Conservation (phyloP, 2,888 invertebrate genomes). For the Caenorhabditis sp. region DNA sequence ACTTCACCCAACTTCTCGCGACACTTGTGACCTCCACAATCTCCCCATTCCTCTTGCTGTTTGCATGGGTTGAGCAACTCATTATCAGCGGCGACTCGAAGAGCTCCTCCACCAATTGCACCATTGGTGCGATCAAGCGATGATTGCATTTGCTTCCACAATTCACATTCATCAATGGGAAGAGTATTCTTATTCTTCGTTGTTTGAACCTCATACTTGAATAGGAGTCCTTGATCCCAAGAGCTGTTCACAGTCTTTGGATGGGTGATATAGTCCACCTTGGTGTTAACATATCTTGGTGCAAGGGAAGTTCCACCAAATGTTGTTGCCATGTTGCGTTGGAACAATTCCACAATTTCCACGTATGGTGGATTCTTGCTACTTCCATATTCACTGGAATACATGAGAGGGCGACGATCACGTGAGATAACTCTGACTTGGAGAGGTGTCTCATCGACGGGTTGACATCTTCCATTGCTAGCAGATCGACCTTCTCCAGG, state of each 20-base stretch:
- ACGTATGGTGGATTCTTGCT: slow-evolving; percentile 59
- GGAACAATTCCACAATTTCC: slow-evolving; percentile 65
- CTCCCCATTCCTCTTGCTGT: slow-evolving; percentile 45
- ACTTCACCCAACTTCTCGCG: slow-evolving; percentile 55
- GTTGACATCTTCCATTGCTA: slow-evolving; percentile 41
- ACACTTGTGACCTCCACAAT: slow-evolving; percentile 65
- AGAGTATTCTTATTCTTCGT: slow-evolving; percentile 40
- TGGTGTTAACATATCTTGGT: slow-evolving; percentile 64
- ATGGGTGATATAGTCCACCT: slow-evolving; percentile 68
- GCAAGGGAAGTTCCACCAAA: slow-evolving; percentile 66
- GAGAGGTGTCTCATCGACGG: slow-evolving; percentile 59
- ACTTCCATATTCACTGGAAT: slow-evolving; percentile 66
- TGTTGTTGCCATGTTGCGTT: slow-evolving; percentile 64
- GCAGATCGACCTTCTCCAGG: slow-evolving; percentile 65
- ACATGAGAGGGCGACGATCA: slow-evolving; percentile 62
- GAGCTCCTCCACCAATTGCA: slow-evolving; percentile 63
- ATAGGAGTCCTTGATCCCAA: slow-evolving; percentile 69
- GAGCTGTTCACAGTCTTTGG: slow-evolving; percentile 70
- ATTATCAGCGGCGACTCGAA: slow-evolving; percentile 65
- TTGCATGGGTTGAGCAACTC: slow-evolving; percentile 68
- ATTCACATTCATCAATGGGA: slow-evolving; percentile 65
- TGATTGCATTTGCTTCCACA: slow-evolving; percentile 66
- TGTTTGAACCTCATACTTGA: slow-evolving; percentile 68
- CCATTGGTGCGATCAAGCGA: slow-evolving; percentile 57
- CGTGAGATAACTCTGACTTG: slow-evolving; percentile 62